Evolutionary conservation across 2,797 vertebrate species (phyloP).

Genomic region (Acanthurus lineatus): DNA sequence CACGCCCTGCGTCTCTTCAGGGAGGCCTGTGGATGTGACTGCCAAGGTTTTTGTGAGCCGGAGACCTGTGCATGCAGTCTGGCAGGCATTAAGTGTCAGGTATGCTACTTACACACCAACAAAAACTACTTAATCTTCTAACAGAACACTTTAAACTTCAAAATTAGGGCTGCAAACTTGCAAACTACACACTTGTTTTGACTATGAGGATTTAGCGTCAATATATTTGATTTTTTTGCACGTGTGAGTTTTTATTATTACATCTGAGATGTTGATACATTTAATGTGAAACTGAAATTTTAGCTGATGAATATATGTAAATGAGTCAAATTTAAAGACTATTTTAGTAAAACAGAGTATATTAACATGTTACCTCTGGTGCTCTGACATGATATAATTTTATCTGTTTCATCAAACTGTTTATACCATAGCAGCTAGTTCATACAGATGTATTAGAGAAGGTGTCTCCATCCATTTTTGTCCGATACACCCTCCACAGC

Average conservation of each 20-base stretch:
- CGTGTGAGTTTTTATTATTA: neutral
- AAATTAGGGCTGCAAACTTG: too few relatives aligned
- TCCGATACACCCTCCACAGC: too few relatives aligned
- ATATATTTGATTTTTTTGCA: neutral
- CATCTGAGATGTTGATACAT: neutral
- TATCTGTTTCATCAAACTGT: too few relatives aligned
- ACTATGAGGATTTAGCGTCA: neutral
- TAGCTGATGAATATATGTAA: neutral
- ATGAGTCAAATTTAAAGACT: too few relatives aligned
- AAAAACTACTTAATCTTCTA: neutral
- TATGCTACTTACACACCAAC: slow-evolving; percentile 56
- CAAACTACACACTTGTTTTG: neutral
- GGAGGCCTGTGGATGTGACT: slow-evolving; percentile 92
- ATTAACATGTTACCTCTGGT: too few relatives aligned
- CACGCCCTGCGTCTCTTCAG: slow-evolving; percentile 90
- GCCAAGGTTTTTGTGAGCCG: slow-evolving; percentile 91
- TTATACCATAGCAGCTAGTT: too few relatives aligned
- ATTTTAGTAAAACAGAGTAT: too few relatives aligned
- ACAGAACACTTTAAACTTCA: neutral
- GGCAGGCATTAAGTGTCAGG: slow-evolving; percentile 96
- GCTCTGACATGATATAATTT: too few relatives aligned
- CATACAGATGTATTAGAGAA: too few relatives aligned
- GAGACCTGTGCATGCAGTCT: slow-evolving; percentile 93
- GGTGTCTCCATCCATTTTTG: too few relatives aligned
- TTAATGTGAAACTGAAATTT: neutral